Conservation (phyloP, 2,113 vertebrate genomes). For the Diphyllodes magnificus region DNA sequence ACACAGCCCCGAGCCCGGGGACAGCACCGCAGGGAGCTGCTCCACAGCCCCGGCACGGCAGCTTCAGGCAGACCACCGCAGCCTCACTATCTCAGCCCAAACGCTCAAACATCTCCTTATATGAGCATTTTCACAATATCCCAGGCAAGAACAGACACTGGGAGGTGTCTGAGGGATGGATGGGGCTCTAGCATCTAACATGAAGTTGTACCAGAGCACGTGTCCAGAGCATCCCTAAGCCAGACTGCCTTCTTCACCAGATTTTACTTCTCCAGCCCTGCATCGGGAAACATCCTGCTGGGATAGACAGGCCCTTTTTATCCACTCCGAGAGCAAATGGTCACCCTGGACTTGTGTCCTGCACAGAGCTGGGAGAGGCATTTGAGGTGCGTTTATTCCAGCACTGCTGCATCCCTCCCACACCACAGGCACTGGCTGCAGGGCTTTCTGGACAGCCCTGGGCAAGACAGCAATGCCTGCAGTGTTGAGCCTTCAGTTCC, state of each 20-base stretch:
- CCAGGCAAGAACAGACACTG: neutral
- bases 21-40: fast-evolving
- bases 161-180: neutral
- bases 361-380: neutral
- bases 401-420: neutral
- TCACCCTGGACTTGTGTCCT: neutral
- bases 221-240: neutral
- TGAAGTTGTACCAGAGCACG: neutral
- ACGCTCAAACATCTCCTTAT: neutral
- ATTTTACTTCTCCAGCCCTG: neutral
- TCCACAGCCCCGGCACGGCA: neutral
- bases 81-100: neutral
- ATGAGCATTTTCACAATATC: fast-evolving
- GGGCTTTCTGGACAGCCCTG: neutral
- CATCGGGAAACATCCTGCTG: neutral
- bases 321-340: neutral
- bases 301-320: neutral
- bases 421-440: neutral
- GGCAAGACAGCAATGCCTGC: neutral
- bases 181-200: neutral
- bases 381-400: neutral
- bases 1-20: neutral
- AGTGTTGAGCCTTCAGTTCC: neutral
- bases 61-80: neutral
- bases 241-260: neutral